phyloP scores from a whole-genome alignment of 2,113 vertebrate genomes.

The Pheucticus melanocephalus region DNA sequence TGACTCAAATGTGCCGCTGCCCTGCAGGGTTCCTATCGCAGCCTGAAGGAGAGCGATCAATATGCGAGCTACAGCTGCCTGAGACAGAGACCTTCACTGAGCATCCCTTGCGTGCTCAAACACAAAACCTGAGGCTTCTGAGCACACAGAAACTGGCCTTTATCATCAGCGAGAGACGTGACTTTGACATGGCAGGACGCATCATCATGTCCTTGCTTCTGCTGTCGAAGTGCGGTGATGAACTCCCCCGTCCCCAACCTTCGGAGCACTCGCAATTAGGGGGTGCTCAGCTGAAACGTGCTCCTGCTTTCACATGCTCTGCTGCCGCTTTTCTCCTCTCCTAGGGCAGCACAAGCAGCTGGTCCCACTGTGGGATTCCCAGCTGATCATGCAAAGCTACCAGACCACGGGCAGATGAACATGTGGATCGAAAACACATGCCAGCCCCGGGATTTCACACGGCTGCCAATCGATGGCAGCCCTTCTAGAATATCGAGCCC shows the following conservation, averaged over 20 bases:
- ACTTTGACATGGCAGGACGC: not conserved
- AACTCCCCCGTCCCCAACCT: not conserved
- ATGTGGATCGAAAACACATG: not conserved
- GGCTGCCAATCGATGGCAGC: not conserved
- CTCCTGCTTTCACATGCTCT: not conserved
- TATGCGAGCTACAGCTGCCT: not conserved
- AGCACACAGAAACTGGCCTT: not conserved
- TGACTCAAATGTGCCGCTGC: not conserved
- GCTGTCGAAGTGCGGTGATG: not conserved
- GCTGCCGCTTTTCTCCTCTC: not conserved
- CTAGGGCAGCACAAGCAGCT: not conserved
- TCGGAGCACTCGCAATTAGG: not conserved
- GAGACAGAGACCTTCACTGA: not conserved
- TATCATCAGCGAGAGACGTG: not conserved
- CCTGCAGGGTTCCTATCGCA: not conserved
- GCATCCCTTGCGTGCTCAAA: not conserved
- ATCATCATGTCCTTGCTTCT: not conserved
- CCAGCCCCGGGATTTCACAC: not conserved
- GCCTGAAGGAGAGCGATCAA: not conserved
- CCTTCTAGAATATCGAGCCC: not conserved
- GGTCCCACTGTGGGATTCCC: not conserved
- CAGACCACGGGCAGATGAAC: not conserved
- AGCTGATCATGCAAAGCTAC: not conserved
- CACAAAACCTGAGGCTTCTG: not conserved
- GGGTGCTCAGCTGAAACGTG: not conserved